phyloP scores from a whole-genome alignment of 2,113 vertebrate genomes.

The Odontophorus gujanensis region DNA sequence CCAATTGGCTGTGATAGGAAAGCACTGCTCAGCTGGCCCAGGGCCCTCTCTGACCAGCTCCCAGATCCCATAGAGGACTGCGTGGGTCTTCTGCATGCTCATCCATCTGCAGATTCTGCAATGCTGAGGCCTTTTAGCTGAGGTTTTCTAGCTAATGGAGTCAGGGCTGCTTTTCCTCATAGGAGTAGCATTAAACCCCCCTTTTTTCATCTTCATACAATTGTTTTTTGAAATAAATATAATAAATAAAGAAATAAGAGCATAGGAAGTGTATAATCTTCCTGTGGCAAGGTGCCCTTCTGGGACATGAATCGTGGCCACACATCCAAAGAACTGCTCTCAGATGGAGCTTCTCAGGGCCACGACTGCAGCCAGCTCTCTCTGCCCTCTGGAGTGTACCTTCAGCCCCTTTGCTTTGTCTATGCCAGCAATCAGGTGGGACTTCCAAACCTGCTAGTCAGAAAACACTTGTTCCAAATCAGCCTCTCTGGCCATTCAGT shows the following conservation, averaged over 20 bases:
- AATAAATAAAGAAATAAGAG: not conserved
- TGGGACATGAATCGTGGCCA: not conserved
- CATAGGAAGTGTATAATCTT: not conserved
- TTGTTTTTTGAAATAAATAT: too few relatives aligned
- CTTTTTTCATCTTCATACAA: too few relatives aligned
- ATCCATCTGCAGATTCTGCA: too few relatives aligned
- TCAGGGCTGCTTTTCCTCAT: too few relatives aligned
- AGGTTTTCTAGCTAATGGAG: too few relatives aligned
- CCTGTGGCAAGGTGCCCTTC: not conserved
- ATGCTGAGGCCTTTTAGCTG: too few relatives aligned
- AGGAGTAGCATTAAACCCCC: too few relatives aligned
- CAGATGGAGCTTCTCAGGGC: not conserved
- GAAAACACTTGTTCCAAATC: not conserved
- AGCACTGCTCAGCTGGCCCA: too few relatives aligned
- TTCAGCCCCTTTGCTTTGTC: not conserved
- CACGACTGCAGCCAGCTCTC: not conserved
- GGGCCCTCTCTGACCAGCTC: too few relatives aligned
- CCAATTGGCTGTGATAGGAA: too few relatives aligned
- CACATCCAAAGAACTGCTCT: not conserved
- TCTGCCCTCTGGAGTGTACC: accelerated
- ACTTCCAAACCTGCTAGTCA: not conserved
- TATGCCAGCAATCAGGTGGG: not conserved
- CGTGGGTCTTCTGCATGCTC: too few relatives aligned
- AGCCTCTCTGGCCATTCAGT: not conserved
- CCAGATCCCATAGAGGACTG: too few relatives aligned